Evolutionary conservation across 2,113 vertebrate species (phyloP).

Genomic region (Paramisgurnus dabryanus): DNA sequence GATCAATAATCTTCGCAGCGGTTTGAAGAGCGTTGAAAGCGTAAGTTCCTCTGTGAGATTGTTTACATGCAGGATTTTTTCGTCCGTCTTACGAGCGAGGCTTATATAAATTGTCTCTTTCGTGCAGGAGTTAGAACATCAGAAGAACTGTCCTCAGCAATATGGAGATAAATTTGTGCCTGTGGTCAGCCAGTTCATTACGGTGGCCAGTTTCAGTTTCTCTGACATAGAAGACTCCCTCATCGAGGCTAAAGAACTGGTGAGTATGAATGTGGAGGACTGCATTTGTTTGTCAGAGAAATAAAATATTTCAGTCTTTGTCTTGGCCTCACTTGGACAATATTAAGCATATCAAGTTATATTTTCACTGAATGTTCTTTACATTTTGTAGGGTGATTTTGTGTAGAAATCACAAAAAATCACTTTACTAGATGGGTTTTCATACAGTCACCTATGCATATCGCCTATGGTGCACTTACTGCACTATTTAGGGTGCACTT

Average conservation of each 20-base stretch:
- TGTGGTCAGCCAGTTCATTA: slow-evolving; percentile 98
- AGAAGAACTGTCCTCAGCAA: slow-evolving; percentile 84
- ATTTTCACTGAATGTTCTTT: too few relatives aligned
- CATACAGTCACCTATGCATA: too few relatives aligned
- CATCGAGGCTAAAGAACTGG: slow-evolving; percentile 91
- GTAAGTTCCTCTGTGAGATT: slow-evolving; percentile 73
- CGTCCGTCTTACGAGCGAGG: neutral
- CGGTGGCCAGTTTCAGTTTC: slow-evolving; percentile 97
- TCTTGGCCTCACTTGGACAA: too few relatives aligned
- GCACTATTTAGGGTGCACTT: too few relatives aligned
- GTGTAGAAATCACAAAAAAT: too few relatives aligned
- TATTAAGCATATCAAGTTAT: too few relatives aligned
- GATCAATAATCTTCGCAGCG: slow-evolving; percentile 88
- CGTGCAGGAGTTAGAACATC: slow-evolving; percentile 89
- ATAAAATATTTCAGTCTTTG: too few relatives aligned
- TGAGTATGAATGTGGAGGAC: slow-evolving; percentile 66
- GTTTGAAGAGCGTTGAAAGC: slow-evolving; percentile 89
- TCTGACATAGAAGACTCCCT: slow-evolving; percentile 96
- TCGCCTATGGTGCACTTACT: too few relatives aligned
- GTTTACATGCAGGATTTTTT: neutral
- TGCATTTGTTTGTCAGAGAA: slow-evolving; percentile 18
- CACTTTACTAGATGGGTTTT: too few relatives aligned
- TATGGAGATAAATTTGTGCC: slow-evolving; percentile 94
- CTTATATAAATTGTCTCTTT: neutral
- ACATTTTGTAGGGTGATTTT: too few relatives aligned